These are phyloP conservation scores for Nyleta sp. DNA, from an alignment of 2,888 invertebrate species.

Conservation along the genomic window DNA sequence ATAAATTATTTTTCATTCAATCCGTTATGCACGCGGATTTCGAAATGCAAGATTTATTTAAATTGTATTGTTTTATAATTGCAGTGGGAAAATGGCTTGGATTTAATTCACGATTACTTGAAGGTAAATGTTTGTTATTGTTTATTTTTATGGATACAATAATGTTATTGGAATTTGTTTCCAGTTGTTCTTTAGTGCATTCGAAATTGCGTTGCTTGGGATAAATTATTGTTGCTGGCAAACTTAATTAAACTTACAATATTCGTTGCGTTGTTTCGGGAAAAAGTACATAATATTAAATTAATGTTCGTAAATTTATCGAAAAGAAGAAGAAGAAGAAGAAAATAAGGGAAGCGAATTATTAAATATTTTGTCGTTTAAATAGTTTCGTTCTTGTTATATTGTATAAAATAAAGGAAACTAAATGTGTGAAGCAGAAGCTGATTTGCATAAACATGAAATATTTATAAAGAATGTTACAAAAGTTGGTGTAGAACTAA, in stretches of 20 bases:
- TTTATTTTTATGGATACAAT: constrained; percentile 44
- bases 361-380: not conserved
- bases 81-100: constrained; percentile 32
- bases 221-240: constrained; percentile 23
- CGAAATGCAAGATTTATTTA: constrained; percentile 46
- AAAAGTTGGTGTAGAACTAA: constrained; percentile 37
- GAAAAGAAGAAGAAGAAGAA: not conserved
- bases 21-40: constrained; percentile 20
- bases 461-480: constrained; percentile 56
- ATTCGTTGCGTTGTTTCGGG: not conserved
- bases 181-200: constrained; percentile 33
- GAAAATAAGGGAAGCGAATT: too few relatives aligned
- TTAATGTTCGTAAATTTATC: not conserved
- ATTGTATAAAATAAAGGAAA: constrained; percentile 28
- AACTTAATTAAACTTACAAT: constrained; percentile 40
- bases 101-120: constrained; percentile 45
- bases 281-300: not conserved
- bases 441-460: constrained; percentile 33
- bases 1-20: constrained; percentile 49
- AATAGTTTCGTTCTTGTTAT: not conserved
- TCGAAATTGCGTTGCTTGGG: constrained; percentile 10
- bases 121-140: constrained; percentile 48
- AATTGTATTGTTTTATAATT: constrained; percentile 55
- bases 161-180: constrained; percentile 35
- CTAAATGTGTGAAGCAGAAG: not conserved